Evolutionary conservation across 2,888 invertebrate species (phyloP), one percentile per base, ranked within the genome.

Genomic region (Zhengitettix transpicula): DNA sequence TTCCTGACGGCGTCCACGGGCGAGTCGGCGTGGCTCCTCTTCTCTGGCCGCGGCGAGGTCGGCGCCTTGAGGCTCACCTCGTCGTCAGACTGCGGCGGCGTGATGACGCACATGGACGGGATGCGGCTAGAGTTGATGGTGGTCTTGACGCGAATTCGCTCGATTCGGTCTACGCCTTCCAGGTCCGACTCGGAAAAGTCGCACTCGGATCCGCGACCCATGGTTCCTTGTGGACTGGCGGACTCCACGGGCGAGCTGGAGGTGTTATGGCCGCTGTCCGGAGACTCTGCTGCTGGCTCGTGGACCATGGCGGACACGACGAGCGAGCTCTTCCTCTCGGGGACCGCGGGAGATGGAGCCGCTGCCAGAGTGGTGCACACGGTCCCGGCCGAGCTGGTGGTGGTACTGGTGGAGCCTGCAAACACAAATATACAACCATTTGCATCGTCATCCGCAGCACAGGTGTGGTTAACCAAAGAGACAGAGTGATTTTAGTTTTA

Each of bases 101-200:
- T 92, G 57, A 92, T 90, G 3, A 90, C 89, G 72, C 92, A 93
- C 85, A 93, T 88, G 9, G 92, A 91, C 1, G 93, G 93, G 69
- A 93, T 93, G 66, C 92, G 80, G 66, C 88, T 88, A 58, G 88
- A 87, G 68, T 87, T 89, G 53, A 93, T 88, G 1, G 87, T 85
- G 0, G 92, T 93, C 74, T 92, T 93, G 53, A 85, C 84, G 62
- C 89, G 77, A 64, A 92, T 87, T 66, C 91, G 78, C 73, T 92
- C 91, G 67, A 89, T 87, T 68, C 91, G 79, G 69, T 91, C 91
- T 40, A 88, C 83, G n/a, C 89, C 89, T 75, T 90, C 90, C 65
- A 90, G 77, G 71, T 91, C 90, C 0, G 90, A 89, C 73, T 91
- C 91, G 1, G 89, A 89, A 71, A 85, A 87, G 69, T 91, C 90